Evolutionary conservation across 1,140 invertebrate genomes (phyloP).

Genomic region (Lerema accius): DNA sequence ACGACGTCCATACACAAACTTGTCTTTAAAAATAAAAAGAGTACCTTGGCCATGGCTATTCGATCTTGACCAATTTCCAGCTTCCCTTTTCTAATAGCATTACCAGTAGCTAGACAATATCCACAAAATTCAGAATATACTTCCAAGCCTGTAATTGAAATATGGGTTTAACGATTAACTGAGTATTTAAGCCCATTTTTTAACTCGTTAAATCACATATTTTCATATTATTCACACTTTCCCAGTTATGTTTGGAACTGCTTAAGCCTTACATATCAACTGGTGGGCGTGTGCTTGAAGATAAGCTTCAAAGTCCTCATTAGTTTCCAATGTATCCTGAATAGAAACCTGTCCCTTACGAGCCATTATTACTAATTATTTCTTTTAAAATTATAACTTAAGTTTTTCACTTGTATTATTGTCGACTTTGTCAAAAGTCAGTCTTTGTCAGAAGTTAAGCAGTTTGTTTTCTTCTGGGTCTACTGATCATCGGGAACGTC

Average conservation of each 20-base stretch:
- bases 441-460: too few species aligned
- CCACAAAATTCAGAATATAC: conserved; percentile 76
- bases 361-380: conserved; percentile 50
- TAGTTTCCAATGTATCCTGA: conserved; percentile 59
- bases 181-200: too few species aligned
- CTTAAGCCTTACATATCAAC: conserved; percentile 64
- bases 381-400: background rate
- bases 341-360: conserved; percentile 67
- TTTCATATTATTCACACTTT: too few species aligned
- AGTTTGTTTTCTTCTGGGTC: conserved; percentile 78
- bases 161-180: too few species aligned
- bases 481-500: too few species aligned
- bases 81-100: conserved; percentile 70
- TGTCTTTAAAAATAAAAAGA: too few species aligned
- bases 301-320: conserved; percentile 63
- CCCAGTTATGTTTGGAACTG: too few species aligned
- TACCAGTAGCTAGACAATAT: conserved; percentile 57
- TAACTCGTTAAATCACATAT: too few species aligned
- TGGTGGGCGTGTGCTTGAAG: conserved; percentile 45
- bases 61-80: conserved; percentile 69
- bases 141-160: conserved; percentile 74
- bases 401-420: conserved; percentile 74
- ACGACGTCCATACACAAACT: too few species aligned
- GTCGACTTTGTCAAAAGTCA: conserved; percentile 86
- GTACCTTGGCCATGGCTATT: conserved; percentile 72